These are phyloP conservation scores for Cheilosia urbana DNA, from an alignment of 2,888 invertebrate species.

Conservation along the genomic window DNA sequence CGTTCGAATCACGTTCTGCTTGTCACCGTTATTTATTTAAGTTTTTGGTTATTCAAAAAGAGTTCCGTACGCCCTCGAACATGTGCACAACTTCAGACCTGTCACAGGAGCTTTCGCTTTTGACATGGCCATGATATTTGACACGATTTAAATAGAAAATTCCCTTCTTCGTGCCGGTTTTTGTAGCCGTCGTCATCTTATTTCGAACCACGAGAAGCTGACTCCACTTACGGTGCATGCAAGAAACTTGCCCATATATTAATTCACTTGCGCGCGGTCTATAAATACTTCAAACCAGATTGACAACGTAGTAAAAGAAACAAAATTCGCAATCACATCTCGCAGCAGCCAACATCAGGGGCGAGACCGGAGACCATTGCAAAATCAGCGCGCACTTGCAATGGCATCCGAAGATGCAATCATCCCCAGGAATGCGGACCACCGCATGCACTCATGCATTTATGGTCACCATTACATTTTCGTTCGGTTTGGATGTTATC, in stretches of 20 bases:
- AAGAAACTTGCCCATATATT: not conserved
- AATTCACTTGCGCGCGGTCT: conserved; percentile 11
- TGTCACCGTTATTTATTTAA: not conserved
- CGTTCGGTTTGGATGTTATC: conserved; percentile 59
- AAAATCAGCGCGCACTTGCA: conserved; percentile 36
- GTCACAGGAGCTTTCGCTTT: not conserved
- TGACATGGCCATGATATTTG: not conserved
- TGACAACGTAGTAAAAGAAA: conserved; percentile 59
- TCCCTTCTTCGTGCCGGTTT: not conserved
- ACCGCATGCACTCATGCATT: conserved; percentile 65
- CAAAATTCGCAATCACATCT: conserved; percentile 8
- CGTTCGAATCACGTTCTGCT: not conserved
- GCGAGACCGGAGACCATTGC: conserved; percentile 18
- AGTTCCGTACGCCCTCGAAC: not conserved
- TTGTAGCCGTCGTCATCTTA: not conserved
- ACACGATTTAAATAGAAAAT: not conserved
- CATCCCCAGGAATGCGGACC: conserved; percentile 71
- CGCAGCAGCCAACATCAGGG: not conserved
- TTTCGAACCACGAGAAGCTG: not conserved
- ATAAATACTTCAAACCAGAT: conserved; percentile 51
- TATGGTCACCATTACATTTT: conserved; percentile 60
- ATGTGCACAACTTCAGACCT: no score
- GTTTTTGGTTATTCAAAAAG: not conserved
- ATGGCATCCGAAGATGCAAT: conserved; percentile 64
- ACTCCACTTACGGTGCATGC: not conserved